phyloP scores from a whole-genome alignment of 2,888 invertebrate genomes.

The Scrobipalpa atriplicella region DNA sequence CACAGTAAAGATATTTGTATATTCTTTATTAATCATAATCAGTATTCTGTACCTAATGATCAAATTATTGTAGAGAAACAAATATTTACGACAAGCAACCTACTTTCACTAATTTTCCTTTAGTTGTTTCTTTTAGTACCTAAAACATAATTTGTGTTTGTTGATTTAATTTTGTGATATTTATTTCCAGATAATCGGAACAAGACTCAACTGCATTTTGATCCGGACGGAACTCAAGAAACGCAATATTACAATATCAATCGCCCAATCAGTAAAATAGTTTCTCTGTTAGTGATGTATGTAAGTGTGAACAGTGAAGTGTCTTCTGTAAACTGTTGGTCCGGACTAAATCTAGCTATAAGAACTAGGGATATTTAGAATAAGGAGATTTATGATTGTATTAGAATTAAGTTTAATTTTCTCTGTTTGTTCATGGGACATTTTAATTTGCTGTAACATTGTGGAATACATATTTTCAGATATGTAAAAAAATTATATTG shows the following conservation, averaged over 20 bases:
- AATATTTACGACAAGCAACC: too few species aligned
- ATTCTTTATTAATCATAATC: too few species aligned
- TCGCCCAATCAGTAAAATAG: conserved; percentile 67
- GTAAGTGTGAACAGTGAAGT: conserved; percentile 60
- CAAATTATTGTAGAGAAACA: too few species aligned
- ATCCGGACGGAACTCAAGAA: conserved; percentile 60
- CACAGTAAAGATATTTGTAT: too few species aligned
- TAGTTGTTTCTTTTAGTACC: conserved; percentile 14
- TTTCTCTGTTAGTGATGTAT: conserved; percentile 70
- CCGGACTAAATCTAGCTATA: conserved; percentile 74
- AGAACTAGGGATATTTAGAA: conserved; percentile 68
- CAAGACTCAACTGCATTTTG: conserved; percentile 72
- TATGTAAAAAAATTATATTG: conserved; percentile 51
- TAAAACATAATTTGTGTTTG: too few species aligned
- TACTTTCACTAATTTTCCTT: too few species aligned
- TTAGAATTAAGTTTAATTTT: conserved; percentile 74
- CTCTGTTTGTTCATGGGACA: conserved; percentile 64
- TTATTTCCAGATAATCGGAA: conserved; percentile 49
- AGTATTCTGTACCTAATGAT: too few species aligned
- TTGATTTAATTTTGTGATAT: too few species aligned
- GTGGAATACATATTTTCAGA: conserved; percentile 39
- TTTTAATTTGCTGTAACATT: conserved; percentile 62
- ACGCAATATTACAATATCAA: conserved; percentile 66
- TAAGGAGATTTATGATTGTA: conserved; percentile 79
- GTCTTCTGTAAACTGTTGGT: conserved; percentile 68